Conservation (phyloP, 35 echinoderm and acorn worm genomes). For the Eucidaris tribuloides region DNA sequence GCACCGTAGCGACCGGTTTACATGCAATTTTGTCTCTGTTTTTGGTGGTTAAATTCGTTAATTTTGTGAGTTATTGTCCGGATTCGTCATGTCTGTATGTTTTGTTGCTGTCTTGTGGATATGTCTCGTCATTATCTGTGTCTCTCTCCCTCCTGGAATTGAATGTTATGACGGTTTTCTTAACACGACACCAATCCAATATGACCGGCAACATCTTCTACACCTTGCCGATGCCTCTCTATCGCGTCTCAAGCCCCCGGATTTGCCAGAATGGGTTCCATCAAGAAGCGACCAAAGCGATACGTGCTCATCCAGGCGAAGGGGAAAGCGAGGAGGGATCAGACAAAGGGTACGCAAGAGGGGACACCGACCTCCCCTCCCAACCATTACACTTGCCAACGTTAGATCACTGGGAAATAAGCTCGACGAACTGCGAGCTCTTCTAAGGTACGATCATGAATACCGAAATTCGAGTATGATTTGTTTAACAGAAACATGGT, state of each 20-base stretch:
- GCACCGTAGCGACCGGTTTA: no score
- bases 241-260: no score
- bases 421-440: conserved; percentile 26
- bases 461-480: not conserved
- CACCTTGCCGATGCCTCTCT: no score
- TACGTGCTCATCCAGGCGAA: not conserved
- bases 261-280: not conserved
- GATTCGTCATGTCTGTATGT: no score
- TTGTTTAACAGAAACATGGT: conserved; percentile 46
- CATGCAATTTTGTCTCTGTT: no score
- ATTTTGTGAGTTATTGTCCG: no score
- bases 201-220: no score
- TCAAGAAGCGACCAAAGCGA: conserved; percentile 2
- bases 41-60: no score
- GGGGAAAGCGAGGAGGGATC: conserved; percentile 27
- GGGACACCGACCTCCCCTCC: not conserved
- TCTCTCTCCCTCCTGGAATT: not conserved
- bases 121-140: not conserved
- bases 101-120: no score
- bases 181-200: no score
- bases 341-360: not conserved
- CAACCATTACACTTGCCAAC: conserved; percentile 30
- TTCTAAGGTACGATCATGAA: not conserved
- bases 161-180: no score
- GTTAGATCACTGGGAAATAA: conserved; percentile 19